These are phyloP conservation scores for Tachyglossus aculeatus DNA, from an alignment of 2,797 vertebrate species.

Conservation along the genomic window DNA sequence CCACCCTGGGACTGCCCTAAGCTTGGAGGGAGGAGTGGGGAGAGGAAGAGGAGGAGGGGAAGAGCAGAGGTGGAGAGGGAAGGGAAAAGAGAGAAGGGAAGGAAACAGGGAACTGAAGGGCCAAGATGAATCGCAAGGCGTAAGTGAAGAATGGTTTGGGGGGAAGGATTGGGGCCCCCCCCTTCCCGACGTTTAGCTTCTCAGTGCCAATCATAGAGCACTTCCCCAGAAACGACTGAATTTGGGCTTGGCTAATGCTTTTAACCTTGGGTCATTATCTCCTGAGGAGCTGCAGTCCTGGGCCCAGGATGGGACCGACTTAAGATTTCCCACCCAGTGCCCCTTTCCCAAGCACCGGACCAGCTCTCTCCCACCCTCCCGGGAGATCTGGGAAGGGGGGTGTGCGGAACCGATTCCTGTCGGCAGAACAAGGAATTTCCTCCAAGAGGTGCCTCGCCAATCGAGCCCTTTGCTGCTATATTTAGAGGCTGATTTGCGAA, in stretches of 20 bases:
- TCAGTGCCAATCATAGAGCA: no score
- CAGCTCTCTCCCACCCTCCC: not conserved
- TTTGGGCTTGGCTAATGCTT: no score
- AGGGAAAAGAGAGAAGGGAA: not conserved
- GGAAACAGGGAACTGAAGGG: no score
- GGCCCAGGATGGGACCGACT: no score
- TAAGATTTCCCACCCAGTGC: no score
- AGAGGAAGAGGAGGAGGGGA: not conserved
- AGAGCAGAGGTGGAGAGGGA: not conserved
- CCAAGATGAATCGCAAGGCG: not conserved
- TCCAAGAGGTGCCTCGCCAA: slow-evolving; percentile 53
- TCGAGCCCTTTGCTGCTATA: slow-evolving; percentile 41
- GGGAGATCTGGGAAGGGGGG: not conserved
- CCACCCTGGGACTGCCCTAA: no score
- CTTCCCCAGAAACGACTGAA: no score
- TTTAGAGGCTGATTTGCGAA: slow-evolving; percentile 33
- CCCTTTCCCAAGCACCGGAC: not conserved
- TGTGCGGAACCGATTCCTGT: not conserved
- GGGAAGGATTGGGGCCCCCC: not conserved
- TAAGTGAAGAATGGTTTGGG: not conserved
- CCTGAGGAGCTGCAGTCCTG: not conserved
- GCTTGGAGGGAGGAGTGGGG: not conserved
- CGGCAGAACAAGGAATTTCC: slow-evolving; percentile 44
- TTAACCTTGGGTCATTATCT: no score
- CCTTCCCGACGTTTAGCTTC: not conserved